These are phyloP conservation scores for Galeopterus variegatus DNA, from an alignment of 2,113 vertebrate species.

Conservation along the genomic window DNA sequence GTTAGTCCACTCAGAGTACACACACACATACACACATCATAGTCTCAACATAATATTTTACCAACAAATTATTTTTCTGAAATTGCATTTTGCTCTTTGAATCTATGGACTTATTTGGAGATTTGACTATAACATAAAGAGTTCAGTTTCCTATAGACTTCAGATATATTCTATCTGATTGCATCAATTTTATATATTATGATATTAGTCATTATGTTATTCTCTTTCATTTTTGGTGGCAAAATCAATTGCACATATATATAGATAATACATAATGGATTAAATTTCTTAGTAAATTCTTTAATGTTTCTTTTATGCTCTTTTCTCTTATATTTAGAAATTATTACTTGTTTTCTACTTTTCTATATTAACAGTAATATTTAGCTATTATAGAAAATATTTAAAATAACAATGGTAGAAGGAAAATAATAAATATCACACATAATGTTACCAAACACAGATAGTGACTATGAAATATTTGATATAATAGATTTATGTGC, in stretches of 20 bases:
- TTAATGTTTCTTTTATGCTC: background rate
- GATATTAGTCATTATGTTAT: background rate
- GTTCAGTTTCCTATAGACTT: background rate
- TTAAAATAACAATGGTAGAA: background rate
- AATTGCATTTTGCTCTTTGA: background rate
- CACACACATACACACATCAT: background rate
- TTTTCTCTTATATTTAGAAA: background rate
- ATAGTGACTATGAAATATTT: background rate
- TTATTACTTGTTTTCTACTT: background rate
- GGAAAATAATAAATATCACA: background rate
- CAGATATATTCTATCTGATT: background rate
- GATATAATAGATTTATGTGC: background rate
- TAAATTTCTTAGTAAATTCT: background rate
- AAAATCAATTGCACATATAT: background rate
- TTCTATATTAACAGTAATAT: background rate
- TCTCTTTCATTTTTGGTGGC: background rate
- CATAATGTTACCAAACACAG: background rate
- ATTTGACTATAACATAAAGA: background rate
- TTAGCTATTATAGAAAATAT: background rate
- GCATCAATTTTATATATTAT: background rate
- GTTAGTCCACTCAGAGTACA: background rate
- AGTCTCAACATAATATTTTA: background rate
- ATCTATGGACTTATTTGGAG: background rate
- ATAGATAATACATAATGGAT: background rate
- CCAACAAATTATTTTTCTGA: background rate